Evolutionary conservation across 1,140 invertebrate species (phyloP).

Genomic region (Pogonomyrmex californicus): DNA sequence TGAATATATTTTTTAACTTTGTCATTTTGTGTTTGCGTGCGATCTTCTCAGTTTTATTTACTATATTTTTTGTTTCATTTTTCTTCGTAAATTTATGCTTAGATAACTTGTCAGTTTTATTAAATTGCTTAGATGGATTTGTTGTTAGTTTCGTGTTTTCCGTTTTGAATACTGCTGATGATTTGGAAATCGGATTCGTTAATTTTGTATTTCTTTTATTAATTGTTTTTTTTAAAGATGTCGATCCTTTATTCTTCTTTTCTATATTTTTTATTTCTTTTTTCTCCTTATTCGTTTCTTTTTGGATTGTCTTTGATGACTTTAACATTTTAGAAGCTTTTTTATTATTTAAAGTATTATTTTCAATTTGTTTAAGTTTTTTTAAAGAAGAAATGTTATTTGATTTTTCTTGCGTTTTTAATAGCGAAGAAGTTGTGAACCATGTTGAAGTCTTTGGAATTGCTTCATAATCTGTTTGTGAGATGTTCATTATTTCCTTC

Average conservation of each 20-base stretch:
- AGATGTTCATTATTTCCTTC: conserved; percentile 58
- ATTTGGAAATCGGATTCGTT: background rate
- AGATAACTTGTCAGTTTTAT: background rate
- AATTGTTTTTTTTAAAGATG: background rate
- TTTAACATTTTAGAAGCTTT: background rate
- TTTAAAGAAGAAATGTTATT: background rate
- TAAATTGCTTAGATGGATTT: background rate
- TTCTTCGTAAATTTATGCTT: background rate
- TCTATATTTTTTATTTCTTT: background rate
- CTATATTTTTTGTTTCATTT: background rate
- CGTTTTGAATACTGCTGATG: background rate
- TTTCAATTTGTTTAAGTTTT: background rate
- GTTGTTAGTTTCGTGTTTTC: background rate
- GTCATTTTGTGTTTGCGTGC: conserved; percentile 34
- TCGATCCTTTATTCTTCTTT: background rate
- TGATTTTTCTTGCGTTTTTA: background rate
- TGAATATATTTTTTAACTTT: conserved; percentile 62
- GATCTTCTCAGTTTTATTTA: background rate
- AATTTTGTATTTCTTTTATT: background rate
- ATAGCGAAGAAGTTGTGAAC: background rate
- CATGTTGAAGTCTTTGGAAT: conserved; percentile 60
- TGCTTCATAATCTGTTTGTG: conserved; percentile 67
- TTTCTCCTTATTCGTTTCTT: background rate
- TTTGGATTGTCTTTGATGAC: background rate
- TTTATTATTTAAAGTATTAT: background rate